Conservation (phyloP, 2,797 vertebrate genomes). For the Tenualosa ilisha region DNA sequence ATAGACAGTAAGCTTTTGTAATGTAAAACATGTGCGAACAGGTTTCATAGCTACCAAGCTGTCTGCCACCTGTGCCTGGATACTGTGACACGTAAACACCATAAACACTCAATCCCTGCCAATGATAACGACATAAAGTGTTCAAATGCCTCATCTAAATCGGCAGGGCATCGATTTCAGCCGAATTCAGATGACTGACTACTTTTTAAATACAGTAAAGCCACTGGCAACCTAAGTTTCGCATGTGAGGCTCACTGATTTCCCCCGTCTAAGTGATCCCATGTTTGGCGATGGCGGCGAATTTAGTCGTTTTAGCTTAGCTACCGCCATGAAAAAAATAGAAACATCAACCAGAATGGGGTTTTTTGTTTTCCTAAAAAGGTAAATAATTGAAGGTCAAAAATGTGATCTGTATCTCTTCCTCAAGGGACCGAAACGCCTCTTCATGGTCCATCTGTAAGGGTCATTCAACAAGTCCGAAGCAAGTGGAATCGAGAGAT, state of each 20-base stretch:
- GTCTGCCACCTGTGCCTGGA: background rate
- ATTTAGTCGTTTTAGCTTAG: background rate
- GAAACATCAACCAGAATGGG: background rate
- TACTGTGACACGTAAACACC: background rate
- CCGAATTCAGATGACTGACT: too few species aligned
- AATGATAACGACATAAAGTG: background rate
- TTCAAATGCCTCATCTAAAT: background rate
- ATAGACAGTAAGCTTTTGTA: background rate
- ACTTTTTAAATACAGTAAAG: background rate
- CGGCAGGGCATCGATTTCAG: background rate
- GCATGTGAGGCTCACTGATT: background rate
- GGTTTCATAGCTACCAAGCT: background rate
- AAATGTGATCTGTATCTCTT: background rate
- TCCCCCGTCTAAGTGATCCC: too few species aligned
- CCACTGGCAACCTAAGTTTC: background rate
- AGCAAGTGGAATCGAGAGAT: background rate
- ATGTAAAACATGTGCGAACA: background rate
- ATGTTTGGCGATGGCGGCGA: background rate
- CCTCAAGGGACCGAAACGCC: background rate
- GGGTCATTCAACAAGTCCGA: conserved; percentile 16
- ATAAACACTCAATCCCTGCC: background rate
- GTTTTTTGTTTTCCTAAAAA: background rate
- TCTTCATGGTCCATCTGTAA: background rate
- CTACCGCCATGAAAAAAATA: background rate
- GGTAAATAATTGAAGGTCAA: background rate